Conservation (phyloP, 2,888 invertebrate genomes). For the Drosophila niveifrons region DNA sequence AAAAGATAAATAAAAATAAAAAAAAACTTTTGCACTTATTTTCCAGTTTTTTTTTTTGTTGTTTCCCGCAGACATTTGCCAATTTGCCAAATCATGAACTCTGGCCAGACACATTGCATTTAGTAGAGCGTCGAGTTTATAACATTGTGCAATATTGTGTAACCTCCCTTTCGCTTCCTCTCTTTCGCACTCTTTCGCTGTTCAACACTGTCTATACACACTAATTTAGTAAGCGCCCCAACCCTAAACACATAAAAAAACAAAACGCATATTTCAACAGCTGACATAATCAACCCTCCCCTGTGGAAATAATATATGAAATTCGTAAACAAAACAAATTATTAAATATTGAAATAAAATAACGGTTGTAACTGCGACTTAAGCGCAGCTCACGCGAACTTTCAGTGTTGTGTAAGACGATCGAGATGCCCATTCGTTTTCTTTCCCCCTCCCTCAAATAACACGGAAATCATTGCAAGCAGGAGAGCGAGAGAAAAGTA, state of each 20-base stretch:
- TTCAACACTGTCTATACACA: conserved; percentile 9
- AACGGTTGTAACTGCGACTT: conserved; percentile 1
- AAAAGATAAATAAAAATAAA: conserved; percentile 48
- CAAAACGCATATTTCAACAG: conserved; percentile 50
- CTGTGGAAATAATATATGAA: conserved; percentile 9
- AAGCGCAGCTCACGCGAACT: background rate
- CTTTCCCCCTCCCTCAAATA: background rate
- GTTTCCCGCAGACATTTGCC: conserved; percentile 39
- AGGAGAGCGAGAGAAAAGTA: conserved; percentile 10
- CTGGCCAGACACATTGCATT: conserved; percentile 48
- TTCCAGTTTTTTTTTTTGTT: conserved; percentile 26
- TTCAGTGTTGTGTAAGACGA: conserved; percentile 9
- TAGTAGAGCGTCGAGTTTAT: conserved; percentile 10
- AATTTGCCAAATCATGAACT: conserved; percentile 58
- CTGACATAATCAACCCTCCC: conserved; percentile 62
- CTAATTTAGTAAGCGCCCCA: conserved; percentile 37
- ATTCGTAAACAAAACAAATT: background rate
- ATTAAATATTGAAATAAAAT: background rate
- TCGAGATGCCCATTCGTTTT: background rate
- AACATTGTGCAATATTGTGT: conserved; percentile 43
- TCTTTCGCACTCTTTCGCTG: background rate
- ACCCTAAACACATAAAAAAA: conserved; percentile 44
- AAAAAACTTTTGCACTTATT: conserved; percentile 61
- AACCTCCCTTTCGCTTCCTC: background rate
- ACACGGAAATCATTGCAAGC: conserved; percentile 67